Evolutionary conservation across 2,888 invertebrate genomes (phyloP), one percentile per base, ranked within the genome.

Genomic region (Spicauda simplicius): DNA sequence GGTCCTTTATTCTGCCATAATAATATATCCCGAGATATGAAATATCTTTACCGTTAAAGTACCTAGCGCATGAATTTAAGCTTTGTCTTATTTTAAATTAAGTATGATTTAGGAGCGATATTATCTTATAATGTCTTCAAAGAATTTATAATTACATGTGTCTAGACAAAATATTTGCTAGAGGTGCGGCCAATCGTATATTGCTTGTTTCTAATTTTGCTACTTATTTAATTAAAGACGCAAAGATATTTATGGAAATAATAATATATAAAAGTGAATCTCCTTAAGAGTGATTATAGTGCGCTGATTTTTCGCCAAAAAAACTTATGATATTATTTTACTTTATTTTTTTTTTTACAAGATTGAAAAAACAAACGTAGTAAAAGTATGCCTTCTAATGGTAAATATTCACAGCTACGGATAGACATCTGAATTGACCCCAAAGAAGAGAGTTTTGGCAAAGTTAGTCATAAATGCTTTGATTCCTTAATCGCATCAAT

Each of bases 81-180:
- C 64, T 16, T 16, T 65, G 33, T 14, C 18, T 6, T 18, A 33
- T 16, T 55, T 56, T 11, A 18, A 12, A 1, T 56, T 16, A 56
- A 48, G 30, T 56, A 16, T 12, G 19, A 14, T 20, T 56, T 50
- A 37, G 19, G 48, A 55, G 16, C 7, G 6, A 52, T 2, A 16
- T 55, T 60, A 20, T 50, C 20, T n/a, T 50, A 48, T 19, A 52
- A 67, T 61, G 50, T 61, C 60, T 66, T 66, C 7, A 61, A 61
- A 25, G 25, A 61, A 63, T 69, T 71, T 72, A 70, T 72, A 73
- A 73, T 73, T 72, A 70, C 30, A 65, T 65, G 71, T 72, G 25
- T 25, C 25, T 72, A 70, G 73, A 72, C 72, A 70, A 70, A 69
- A 73, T 64, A 66, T 71, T 62, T 69, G 66, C 67, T 72, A 53